A percentile compares a stretch with the other conserved stretches of the same genome.
These are phyloP conservation scores for Agrochola lychnidis DNA, from an alignment of 2,888 invertebrate genomes.

Conservation along the genomic window DNA sequence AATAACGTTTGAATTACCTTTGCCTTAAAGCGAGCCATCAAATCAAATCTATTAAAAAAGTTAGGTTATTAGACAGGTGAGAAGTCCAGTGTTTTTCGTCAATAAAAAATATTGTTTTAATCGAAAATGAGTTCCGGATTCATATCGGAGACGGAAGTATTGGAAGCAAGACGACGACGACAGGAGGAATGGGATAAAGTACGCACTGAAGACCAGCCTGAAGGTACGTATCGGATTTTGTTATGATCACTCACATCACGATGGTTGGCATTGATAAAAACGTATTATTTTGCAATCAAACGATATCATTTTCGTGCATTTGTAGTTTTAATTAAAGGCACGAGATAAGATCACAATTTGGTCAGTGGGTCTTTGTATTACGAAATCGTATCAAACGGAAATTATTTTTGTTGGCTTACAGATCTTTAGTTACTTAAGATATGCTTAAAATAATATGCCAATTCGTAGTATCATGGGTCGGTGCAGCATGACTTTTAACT, in stretches of 20 bases:
- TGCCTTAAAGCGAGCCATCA: constrained; percentile 36
- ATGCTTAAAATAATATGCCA: not conserved
- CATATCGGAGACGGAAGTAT: constrained; percentile 96
- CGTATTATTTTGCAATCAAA: constrained; percentile 37
- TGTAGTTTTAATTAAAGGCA: not conserved
- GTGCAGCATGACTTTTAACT: not conserved
- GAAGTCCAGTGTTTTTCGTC: constrained; percentile 39
- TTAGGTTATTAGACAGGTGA: constrained; percentile 56
- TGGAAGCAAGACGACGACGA: constrained; percentile 94
- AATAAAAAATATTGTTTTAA: constrained; percentile 30
- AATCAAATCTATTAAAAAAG: constrained; percentile 54
- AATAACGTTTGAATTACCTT: constrained; percentile 15
- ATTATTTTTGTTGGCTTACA: not conserved
- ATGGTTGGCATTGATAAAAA: constrained; percentile 55
- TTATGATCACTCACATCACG: constrained; percentile 37
- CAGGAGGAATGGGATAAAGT: constrained; percentile 99
- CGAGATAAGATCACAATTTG: not conserved
- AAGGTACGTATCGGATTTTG: constrained; percentile 91
- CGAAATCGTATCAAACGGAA: not conserved
- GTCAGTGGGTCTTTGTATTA: not conserved
- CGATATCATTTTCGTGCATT: constrained; percentile 13
- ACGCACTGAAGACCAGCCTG: constrained; percentile 96
- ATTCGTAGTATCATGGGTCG: not conserved
- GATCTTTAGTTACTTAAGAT: not conserved
- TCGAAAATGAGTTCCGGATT: constrained; percentile 96